Evolutionary conservation across 2,113 vertebrate genomes (phyloP).

Genomic region (Callipepla squamata): DNA sequence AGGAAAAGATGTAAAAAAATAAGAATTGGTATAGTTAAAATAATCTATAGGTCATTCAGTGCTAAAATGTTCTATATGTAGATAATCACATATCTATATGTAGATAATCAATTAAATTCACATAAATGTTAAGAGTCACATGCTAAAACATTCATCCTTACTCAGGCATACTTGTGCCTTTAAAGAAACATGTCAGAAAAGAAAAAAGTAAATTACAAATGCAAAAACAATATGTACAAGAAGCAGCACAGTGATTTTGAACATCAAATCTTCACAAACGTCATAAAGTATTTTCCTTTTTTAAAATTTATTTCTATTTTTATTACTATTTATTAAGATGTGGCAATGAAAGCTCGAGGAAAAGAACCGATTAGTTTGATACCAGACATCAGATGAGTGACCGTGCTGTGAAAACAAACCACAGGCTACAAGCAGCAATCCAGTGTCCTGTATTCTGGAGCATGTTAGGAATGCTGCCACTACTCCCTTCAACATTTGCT

Average conservation of each 20-base stretch:
- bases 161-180: neutral
- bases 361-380: neutral
- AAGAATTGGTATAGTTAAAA: neutral
- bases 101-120: neutral
- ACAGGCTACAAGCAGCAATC: neutral
- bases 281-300: neutral
- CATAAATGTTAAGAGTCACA: neutral
- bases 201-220: neutral
- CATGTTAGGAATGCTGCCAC: neutral
- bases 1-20: neutral
- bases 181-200: neutral
- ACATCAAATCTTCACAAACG: neutral
- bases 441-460: neutral
- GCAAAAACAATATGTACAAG: neutral
- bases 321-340: neutral
- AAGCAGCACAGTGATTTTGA: neutral
- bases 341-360: neutral
- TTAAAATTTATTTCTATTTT: neutral
- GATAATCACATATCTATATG: neutral
- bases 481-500: neutral
- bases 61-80: neutral
- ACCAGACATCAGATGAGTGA: neutral
- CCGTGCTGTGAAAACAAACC: neutral
- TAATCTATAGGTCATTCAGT: neutral
- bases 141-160: neutral